Conservation (phyloP, 2,888 invertebrate genomes). For the Cheilosia variabilis region DNA sequence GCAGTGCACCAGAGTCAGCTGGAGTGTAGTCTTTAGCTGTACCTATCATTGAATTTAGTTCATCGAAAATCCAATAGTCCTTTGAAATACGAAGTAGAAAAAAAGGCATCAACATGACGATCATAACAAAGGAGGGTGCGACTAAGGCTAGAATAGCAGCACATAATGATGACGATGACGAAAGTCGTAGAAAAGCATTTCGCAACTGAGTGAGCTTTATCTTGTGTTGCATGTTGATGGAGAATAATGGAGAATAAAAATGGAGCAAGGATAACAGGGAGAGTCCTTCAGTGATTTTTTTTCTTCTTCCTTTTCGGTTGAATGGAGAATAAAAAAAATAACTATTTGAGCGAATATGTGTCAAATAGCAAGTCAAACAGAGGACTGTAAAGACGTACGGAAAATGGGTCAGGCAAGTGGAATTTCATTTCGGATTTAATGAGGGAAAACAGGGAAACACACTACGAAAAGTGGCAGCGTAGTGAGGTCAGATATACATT, state of each 20-base stretch:
- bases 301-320: constrained; percentile 2
- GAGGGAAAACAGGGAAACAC: constrained; percentile 7
- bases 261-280: constrained; percentile 68
- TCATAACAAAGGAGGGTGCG: constrained; percentile 16
- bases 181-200: constrained; percentile 48
- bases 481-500: neutral
- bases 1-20: neutral
- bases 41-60: constrained; percentile 56
- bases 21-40: neutral
- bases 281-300: constrained; percentile 39
- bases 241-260: constrained; percentile 43
- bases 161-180: constrained; percentile 32
- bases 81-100: neutral
- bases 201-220: constrained; percentile 52
- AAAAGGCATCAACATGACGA: constrained; percentile 5
- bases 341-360: constrained; percentile 60
- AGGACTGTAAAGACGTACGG: neutral
- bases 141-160: neutral
- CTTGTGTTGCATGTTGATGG: constrained; percentile 22
- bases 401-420: constrained; percentile 7
- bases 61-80: constrained; percentile 60
- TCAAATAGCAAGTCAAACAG: constrained; percentile 29
- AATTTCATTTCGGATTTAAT: constrained; percentile 34
- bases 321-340: constrained; percentile 36
- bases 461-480: neutral